These are phyloP conservation scores for Pristionchus fissidentatus DNA, from an alignment of 2,888 invertebrate genomes.

Conservation along the genomic window DNA sequence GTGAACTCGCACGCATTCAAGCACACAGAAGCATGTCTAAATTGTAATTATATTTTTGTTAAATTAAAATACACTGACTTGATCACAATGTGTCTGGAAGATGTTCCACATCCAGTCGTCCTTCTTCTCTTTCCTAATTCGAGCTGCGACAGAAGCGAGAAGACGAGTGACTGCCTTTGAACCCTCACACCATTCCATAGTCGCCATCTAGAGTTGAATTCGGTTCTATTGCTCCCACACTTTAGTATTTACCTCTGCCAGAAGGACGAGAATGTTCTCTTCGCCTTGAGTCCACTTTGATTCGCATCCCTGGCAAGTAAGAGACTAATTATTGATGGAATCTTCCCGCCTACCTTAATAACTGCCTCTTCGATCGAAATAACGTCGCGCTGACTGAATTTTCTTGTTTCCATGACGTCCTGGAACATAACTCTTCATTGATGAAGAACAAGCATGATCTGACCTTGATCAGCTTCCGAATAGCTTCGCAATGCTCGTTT, in stretches of 20 bases:
- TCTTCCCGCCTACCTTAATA: background rate
- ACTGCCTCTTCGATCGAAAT: background rate
- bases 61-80: background rate
- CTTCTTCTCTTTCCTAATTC: background rate
- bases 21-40: conserved; percentile 32
- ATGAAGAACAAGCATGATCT: background rate
- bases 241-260: background rate
- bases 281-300: background rate
- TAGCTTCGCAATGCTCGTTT: background rate
- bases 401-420: background rate
- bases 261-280: background rate
- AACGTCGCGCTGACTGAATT: background rate
- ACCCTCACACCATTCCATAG: conserved; percentile 20
- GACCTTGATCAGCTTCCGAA: background rate
- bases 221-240: no score
- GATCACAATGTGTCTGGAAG: conserved; percentile 26
- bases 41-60: background rate
- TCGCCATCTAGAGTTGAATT: no score
- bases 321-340: background rate
- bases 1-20: conserved; percentile 7
- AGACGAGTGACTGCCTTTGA: background rate
- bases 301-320: background rate
- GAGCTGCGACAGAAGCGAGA: background rate
- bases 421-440: background rate
- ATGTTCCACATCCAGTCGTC: background rate